Evolutionary conservation across 2,113 vertebrate genomes (phyloP).

Genomic region (Cololabis saira): DNA sequence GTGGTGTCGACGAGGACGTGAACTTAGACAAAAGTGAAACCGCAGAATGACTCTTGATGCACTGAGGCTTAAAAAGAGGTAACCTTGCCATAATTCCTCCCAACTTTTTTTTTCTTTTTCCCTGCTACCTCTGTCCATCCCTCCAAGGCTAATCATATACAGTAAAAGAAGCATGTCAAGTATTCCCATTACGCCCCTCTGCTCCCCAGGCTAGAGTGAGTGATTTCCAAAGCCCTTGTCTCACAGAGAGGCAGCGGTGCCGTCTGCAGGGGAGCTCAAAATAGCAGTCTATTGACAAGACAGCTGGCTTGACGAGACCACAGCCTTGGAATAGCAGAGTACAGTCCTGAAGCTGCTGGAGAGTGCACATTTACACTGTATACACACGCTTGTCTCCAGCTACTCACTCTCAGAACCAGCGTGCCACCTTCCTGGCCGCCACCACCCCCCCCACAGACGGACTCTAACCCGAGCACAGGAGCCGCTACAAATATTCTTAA

Average conservation of each 20-base stretch:
- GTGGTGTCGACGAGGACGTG: neutral
- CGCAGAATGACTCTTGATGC: too few species aligned
- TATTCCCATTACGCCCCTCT: slow-evolving; percentile 29
- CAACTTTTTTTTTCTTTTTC: neutral
- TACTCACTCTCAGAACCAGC: slow-evolving; percentile 39
- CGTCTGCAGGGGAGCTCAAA: slow-evolving; percentile 78
- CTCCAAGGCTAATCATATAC: slow-evolving; percentile 36
- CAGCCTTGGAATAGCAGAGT: slow-evolving; percentile 73
- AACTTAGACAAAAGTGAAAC: slow-evolving; percentile 5
- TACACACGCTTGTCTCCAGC: slow-evolving; percentile 50
- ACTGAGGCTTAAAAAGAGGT: too few species aligned
- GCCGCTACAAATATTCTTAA: slow-evolving; percentile 78
- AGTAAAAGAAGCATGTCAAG: slow-evolving; percentile 45
- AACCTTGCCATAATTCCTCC: too few species aligned
- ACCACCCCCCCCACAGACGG: neutral
- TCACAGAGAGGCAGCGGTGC: slow-evolving; percentile 67
- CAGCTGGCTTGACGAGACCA: slow-evolving; percentile 76
- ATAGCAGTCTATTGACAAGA: slow-evolving; percentile 85
- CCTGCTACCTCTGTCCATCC: slow-evolving; percentile 34
- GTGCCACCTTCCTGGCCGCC: slow-evolving; percentile 37
- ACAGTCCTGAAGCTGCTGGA: slow-evolving; percentile 64
- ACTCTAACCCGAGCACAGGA: slow-evolving; percentile 35
- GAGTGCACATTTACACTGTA: slow-evolving; percentile 43
- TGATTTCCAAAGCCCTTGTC: slow-evolving; percentile 51
- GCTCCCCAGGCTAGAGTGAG: slow-evolving; percentile 13